Percentiles rank a stretch among this genome's conserved stretches.
These are phyloP conservation scores for Erythrocercus mccallii DNA, from an alignment of 2,113 vertebrate species.

Conservation along the genomic window DNA sequence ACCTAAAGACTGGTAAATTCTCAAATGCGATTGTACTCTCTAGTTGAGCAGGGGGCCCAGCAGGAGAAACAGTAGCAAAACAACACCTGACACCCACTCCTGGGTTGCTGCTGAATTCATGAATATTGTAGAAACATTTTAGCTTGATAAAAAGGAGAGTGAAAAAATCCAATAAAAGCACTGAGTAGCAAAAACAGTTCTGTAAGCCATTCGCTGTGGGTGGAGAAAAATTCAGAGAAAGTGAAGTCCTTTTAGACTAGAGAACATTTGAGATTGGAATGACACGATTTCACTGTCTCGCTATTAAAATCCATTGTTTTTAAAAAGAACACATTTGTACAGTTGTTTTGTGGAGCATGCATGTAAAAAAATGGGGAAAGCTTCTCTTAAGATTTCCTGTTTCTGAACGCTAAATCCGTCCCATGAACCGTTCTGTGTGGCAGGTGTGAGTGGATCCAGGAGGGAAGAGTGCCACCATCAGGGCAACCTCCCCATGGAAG, in stretches of 20 bases:
- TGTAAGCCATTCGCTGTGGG: background rate
- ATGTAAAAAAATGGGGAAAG: background rate
- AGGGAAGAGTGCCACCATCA: slow-evolving; percentile 52
- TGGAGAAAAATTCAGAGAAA: background rate
- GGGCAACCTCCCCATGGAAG: background rate
- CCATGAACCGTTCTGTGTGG: background rate
- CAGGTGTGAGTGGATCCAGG: background rate
- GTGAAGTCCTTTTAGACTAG: background rate
- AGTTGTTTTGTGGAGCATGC: background rate
- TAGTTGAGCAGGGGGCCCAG: background rate
- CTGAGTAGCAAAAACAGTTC: slow-evolving; percentile 8
- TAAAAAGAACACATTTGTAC: background rate
- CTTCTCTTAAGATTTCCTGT: background rate
- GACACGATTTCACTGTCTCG: background rate
- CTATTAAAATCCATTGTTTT: slow-evolving; percentile 6
- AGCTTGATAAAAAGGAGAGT: slow-evolving; percentile 2
- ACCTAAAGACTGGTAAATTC: background rate
- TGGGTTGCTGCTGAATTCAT: slow-evolving; percentile 28
- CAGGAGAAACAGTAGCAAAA: slow-evolving; percentile 10
- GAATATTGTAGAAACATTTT: slow-evolving; percentile 38
- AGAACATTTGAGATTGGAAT: background rate
- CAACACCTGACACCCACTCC: slow-evolving; percentile 47
- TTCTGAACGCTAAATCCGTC: background rate
- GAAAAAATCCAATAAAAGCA: slow-evolving; percentile 33
- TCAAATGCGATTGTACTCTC: background rate